A percentile compares a stretch with the other conserved stretches of the same genome.
Conservation (phyloP, 2,888 invertebrate species). For the Pollenia labialis region DNA sequence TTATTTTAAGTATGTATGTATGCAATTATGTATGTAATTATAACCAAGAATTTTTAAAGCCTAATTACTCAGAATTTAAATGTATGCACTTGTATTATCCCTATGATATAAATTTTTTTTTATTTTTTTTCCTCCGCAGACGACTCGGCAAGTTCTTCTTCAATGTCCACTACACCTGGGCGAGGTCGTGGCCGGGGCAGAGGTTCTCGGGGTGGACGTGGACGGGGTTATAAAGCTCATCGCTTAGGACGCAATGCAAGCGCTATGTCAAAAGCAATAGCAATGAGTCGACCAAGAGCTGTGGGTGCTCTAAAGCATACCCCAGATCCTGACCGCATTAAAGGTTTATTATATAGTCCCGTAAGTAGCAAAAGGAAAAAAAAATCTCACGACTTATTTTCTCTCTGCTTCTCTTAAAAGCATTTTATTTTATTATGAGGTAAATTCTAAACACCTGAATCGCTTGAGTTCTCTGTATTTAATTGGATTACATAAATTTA, state of each 20-base stretch:
- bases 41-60: too few species aligned
- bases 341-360: conserved; percentile 82
- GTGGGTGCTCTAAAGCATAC: conserved; percentile 82
- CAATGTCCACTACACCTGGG: conserved; percentile 74
- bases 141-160: conserved; percentile 74
- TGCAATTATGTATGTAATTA: too few species aligned
- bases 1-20: too few species aligned
- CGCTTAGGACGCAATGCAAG: conserved; percentile 82
- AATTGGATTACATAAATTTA: conserved; percentile 58
- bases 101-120: not conserved
- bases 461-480: conserved; percentile 19
- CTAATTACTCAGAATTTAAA: too few species aligned
- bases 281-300: conserved; percentile 80
- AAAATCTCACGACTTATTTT: too few species aligned
- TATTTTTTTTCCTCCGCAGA: conserved; percentile 58
- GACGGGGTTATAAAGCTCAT: conserved; percentile 78
- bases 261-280: conserved; percentile 80
- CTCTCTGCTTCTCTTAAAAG: too few species aligned
- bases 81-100: too few species aligned
- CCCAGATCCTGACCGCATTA: conserved; percentile 82
- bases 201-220: conserved; percentile 78
- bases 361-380: conserved; percentile 77
- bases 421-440: too few species aligned
- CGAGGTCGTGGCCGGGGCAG: conserved; percentile 79
- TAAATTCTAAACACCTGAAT: conserved; percentile 74